Evolutionary conservation across 2,797 vertebrate species (phyloP).

Genomic region (Nyctalus aviator): DNA sequence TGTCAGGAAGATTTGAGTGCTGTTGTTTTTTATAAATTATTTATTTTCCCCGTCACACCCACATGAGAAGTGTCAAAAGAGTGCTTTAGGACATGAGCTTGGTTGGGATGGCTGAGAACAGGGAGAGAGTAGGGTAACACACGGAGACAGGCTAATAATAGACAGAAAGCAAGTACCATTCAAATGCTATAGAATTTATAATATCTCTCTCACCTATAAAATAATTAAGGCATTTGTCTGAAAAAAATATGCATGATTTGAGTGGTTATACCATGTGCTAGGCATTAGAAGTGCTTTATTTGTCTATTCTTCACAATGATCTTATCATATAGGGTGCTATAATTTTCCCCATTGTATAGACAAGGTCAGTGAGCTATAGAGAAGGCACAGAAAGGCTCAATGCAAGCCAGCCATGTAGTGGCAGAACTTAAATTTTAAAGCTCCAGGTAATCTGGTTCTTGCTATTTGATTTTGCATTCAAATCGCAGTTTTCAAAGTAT

Average conservation of each 20-base stretch:
- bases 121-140: fast-evolving
- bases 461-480: fast-evolving
- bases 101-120: not conserved
- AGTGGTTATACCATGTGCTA: not conserved
- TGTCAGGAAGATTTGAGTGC: not conserved
- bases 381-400: not conserved
- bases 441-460: fast-evolving
- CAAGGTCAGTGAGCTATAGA: not conserved
- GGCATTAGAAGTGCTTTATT: not conserved
- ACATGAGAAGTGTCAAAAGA: fast-evolving
- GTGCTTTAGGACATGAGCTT: not conserved
- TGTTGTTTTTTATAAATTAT: not conserved
- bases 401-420: not conserved
- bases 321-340: not conserved
- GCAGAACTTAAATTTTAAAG: not conserved
- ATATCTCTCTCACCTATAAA: not conserved
- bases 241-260: not conserved
- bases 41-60: not conserved
- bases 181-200: not conserved
- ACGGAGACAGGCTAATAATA: not conserved
- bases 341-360: not conserved
- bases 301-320: not conserved
- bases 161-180: not conserved
- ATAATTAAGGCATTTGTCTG: not conserved
- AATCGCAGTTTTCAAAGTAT: not conserved